Evolutionary conservation across 2,113 vertebrate species (phyloP).

Genomic region (Channa argus): DNA sequence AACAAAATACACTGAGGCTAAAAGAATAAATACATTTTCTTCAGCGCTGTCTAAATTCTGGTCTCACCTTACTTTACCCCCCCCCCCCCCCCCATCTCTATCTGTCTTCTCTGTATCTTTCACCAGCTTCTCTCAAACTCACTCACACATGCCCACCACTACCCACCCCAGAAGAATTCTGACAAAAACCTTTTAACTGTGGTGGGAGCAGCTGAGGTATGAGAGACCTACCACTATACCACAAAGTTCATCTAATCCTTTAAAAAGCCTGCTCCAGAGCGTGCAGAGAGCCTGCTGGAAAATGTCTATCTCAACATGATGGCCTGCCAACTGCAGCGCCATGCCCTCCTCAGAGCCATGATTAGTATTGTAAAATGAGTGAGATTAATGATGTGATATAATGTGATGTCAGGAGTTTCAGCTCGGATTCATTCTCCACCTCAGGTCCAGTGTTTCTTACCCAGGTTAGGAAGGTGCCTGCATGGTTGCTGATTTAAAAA

Average conservation of each 20-base stretch:
- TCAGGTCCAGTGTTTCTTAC: constrained; percentile 5
- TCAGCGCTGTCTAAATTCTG: background rate
- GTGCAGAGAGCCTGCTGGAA: constrained; percentile 62
- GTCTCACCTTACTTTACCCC: background rate
- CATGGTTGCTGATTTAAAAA: constrained; percentile 27
- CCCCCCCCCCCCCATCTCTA: background rate
- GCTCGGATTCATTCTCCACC: constrained; percentile 13
- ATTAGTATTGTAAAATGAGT: constrained; percentile 52
- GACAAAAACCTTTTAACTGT: constrained; percentile 13
- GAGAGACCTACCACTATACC: constrained; percentile 30
- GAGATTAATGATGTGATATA: constrained; percentile 68
- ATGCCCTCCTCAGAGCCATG: constrained; percentile 36
- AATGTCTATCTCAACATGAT: constrained; percentile 56
- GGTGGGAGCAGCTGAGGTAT: constrained; percentile 27
- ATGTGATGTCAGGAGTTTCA: constrained; percentile 40
- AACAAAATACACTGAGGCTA: background rate
- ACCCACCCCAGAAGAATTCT: constrained; percentile 7
- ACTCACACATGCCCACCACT: background rate
- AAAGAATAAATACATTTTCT: background rate
- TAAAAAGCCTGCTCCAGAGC: constrained; percentile 40
- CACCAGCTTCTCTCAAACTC: background rate
- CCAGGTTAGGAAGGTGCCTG: constrained; percentile 15
- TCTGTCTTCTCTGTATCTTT: constrained; percentile 10
- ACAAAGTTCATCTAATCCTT: constrained; percentile 53
- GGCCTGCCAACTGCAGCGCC: constrained; percentile 43